These are phyloP conservation scores for Heteromyza rotundicornis DNA, from an alignment of 2,888 invertebrate species.

Conservation along the genomic window DNA sequence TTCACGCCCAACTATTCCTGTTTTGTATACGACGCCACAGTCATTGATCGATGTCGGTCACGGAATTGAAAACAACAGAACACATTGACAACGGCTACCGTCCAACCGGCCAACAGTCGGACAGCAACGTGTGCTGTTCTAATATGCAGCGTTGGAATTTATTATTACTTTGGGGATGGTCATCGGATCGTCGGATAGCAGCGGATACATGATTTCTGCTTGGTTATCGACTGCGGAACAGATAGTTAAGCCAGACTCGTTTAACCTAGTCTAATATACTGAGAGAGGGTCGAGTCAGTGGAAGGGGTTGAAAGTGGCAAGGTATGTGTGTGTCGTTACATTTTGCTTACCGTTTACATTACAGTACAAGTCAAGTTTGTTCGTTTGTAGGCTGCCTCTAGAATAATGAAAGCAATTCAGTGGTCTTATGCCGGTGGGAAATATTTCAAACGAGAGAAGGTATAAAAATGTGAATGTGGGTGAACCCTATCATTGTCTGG, in stretches of 20 bases:
- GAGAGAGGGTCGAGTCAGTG: no score
- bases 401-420: no score
- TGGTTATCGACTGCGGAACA: background rate
- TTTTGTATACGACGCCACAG: conserved; percentile 26
- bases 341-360: no score
- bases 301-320: no score
- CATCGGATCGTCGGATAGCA: conserved; percentile 2
- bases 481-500: no score
- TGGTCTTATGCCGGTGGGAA: no score
- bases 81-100: background rate
- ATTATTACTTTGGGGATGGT: conserved; percentile 14
- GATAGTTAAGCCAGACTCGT: background rate
- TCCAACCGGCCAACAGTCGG: background rate
- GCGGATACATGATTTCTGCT: background rate
- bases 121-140: conserved; percentile 10
- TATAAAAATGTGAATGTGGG: no score
- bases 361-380: no score
- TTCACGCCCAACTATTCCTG: conserved; percentile 25
- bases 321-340: no score
- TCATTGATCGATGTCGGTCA: conserved; percentile 40
- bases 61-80: conserved; percentile 24
- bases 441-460: no score
- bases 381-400: no score
- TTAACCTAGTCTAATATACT: background rate
- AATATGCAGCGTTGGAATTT: conserved; percentile 18